phyloP scores from a whole-genome alignment of 2,888 invertebrate genomes.

The Elaeidobius kamerunicus region DNA sequence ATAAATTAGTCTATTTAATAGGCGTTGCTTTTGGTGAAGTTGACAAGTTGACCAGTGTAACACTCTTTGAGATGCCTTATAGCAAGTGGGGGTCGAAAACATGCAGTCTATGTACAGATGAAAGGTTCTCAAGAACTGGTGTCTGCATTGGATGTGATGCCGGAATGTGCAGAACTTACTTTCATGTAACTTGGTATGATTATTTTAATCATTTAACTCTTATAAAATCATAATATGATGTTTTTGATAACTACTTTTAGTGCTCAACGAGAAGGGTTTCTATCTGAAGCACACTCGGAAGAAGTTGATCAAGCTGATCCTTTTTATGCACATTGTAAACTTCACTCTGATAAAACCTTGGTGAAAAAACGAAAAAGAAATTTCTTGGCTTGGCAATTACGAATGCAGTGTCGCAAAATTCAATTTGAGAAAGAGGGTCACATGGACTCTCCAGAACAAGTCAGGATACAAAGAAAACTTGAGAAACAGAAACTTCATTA shows the following conservation, averaged over 20 bases:
- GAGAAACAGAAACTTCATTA: conserved; percentile 84
- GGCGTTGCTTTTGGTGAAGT: conserved; percentile 94
- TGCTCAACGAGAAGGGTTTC: conserved; percentile 88
- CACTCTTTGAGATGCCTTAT: conserved; percentile 97
- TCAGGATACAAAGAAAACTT: conserved; percentile 75
- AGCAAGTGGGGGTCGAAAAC: conserved; percentile 92
- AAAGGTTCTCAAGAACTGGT: conserved; percentile 84
- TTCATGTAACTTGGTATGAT: conserved; percentile 91
- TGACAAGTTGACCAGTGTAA: conserved; percentile 86
- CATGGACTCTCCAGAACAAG: conserved; percentile 64
- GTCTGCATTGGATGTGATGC: conserved; percentile 98
- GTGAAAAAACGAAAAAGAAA: conserved; percentile 78
- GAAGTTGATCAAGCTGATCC: conserved; percentile 93
- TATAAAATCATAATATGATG: background rate
- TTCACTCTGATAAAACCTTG: conserved; percentile 89
- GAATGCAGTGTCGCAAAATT: conserved; percentile 65
- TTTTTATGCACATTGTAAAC: conserved; percentile 93
- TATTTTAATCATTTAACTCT: background rate
- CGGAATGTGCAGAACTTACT: conserved; percentile 95
- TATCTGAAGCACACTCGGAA: conserved; percentile 89
- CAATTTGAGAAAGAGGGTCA: conserved; percentile 61
- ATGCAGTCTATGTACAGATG: conserved; percentile 88
- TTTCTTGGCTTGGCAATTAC: conserved; percentile 81
- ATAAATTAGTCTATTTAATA: no score
- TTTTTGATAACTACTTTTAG: no score